phyloP scores from a whole-genome alignment of 1,140 invertebrate species.

The Calephelis nemesis region DNA sequence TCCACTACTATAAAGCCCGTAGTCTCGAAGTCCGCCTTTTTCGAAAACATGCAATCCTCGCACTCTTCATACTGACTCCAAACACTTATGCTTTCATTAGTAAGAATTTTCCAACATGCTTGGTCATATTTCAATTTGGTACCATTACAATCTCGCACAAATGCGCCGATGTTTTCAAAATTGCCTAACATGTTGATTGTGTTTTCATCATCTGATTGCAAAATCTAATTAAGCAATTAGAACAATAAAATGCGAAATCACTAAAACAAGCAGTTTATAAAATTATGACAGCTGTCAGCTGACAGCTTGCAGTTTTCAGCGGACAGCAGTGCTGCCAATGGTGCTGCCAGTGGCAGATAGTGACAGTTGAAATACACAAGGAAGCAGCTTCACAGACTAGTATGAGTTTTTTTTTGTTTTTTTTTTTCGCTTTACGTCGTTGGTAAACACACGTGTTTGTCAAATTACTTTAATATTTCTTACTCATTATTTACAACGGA shows the following conservation, averaged over 20 bases:
- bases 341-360: no score
- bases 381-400: no score
- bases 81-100: constrained; percentile 49
- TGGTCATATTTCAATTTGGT: constrained; percentile 53
- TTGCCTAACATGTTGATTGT: constrained; percentile 47
- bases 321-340: no score
- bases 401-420: no score
- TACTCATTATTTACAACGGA: no score
- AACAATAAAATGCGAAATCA: constrained; percentile 1
- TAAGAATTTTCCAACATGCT: constrained; percentile 62
- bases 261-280: constrained; percentile 7
- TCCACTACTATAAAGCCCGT: constrained; percentile 46
- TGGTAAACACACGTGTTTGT: no score
- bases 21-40: constrained; percentile 38
- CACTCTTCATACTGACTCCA: constrained; percentile 69
- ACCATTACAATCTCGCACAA: constrained; percentile 52
- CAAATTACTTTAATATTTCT: no score
- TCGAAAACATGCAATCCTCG: constrained; percentile 56
- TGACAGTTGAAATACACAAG: no score
- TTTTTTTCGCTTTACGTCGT: no score
- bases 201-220: background rate
- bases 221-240: background rate
- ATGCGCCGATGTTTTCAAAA: constrained; percentile 62
- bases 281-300: no score
- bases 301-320: no score